Percentiles rank a stretch among this genome's conserved stretches.
Conservation (phyloP, 2,797 vertebrate genomes). For the Mormyrus hasselquistii region DNA sequence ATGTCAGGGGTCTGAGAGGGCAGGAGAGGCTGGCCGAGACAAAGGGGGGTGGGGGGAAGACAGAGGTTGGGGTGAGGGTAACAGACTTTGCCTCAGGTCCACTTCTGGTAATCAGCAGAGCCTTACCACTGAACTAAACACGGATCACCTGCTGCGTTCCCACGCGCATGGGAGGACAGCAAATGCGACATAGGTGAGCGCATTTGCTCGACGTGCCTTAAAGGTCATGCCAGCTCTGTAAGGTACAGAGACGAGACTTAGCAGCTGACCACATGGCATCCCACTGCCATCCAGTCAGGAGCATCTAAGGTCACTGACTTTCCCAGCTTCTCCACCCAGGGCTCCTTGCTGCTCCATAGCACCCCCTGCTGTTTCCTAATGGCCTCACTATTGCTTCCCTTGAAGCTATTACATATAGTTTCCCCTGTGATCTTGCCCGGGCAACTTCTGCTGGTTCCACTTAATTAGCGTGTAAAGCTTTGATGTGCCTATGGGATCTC, state of each 20-base stretch:
- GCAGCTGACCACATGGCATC: neutral
- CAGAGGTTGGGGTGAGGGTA: neutral
- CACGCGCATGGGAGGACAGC: neutral
- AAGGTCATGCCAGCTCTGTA: neutral
- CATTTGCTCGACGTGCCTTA: constrained; percentile 2
- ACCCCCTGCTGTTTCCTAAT: neutral
- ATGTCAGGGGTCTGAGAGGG: neutral
- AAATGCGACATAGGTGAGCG: neutral
- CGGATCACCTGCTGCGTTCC: neutral
- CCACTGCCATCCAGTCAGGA: neutral
- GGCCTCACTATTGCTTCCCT: neutral
- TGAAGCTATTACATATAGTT: neutral
- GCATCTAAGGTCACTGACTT: neutral
- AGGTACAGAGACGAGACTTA: neutral
- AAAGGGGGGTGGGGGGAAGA: neutral
- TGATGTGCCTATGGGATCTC: neutral
- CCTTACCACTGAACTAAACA: neutral
- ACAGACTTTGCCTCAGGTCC: neutral
- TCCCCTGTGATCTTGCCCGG: neutral
- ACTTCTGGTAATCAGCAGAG: constrained; percentile 8
- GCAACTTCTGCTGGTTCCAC: neutral
- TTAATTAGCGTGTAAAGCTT: neutral
- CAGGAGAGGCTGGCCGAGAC: neutral
- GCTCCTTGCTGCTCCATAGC: neutral
- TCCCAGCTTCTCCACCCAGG: neutral